A percentile compares a stretch with the other conserved stretches of the same genome.
phyloP scores from a whole-genome alignment of 2,888 invertebrate genomes.

The Dryocosmus kuriphilus region DNA sequence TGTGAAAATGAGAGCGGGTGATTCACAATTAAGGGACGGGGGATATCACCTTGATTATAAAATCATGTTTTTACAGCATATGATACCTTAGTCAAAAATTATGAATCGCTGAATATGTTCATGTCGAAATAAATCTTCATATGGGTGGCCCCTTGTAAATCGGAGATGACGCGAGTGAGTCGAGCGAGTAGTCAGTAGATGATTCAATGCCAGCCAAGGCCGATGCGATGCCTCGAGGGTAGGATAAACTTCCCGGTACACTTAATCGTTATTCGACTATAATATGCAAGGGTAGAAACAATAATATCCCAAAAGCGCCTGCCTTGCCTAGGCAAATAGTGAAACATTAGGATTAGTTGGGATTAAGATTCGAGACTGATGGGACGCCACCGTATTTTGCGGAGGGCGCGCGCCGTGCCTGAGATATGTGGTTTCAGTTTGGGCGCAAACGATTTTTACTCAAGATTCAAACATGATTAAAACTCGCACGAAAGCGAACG shows the following conservation, averaged over 20 bases:
- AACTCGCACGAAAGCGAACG: slow-evolving; percentile 5
- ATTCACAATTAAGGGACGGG: no score
- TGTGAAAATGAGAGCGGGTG: no score
- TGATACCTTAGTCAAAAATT: neutral
- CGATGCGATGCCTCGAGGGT: slow-evolving; percentile 65
- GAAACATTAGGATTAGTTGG: slow-evolving; percentile 73
- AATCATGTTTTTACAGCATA: neutral
- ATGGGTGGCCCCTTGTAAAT: slow-evolving; percentile 10
- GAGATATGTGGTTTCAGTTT: slow-evolving; percentile 12
- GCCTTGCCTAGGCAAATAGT: slow-evolving; percentile 72
- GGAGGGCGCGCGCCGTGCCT: slow-evolving; percentile 2
- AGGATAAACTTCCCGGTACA: slow-evolving; percentile 70
- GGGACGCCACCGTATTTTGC: slow-evolving; percentile 57
- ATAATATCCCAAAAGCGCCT: slow-evolving; percentile 68
- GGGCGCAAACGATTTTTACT: neutral
- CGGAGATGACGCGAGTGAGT: slow-evolving; percentile 13
- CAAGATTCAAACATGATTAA: slow-evolving; percentile 15
- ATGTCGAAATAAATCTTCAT: slow-evolving; percentile 6
- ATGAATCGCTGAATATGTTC: slow-evolving; percentile 9
- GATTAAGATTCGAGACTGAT: slow-evolving; percentile 73
- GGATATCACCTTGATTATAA: neutral
- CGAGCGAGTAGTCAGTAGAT: slow-evolving; percentile 35
- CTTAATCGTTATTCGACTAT: slow-evolving; percentile 74
- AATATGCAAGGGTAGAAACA: slow-evolving; percentile 75
- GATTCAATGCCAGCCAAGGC: slow-evolving; percentile 59